phyloP scores from a whole-genome alignment of 2,797 vertebrate genomes.

The Microctenopoma steveboyesi region DNA sequence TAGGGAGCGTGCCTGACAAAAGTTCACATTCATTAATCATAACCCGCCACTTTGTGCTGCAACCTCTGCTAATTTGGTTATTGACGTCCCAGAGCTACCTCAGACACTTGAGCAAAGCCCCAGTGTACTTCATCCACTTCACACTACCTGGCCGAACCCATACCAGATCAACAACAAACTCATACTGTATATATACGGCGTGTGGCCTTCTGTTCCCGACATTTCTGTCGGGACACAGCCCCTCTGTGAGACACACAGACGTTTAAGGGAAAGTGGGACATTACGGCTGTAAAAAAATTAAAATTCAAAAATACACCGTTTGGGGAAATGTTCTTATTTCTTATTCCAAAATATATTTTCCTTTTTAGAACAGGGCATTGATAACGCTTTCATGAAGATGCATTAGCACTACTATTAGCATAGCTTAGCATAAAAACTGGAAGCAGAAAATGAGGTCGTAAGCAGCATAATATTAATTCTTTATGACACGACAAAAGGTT shows the following conservation, averaged over 20 bases:
- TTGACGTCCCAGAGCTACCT: conserved; percentile 16
- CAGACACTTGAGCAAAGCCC: conserved; percentile 7
- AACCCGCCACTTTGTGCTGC: conserved; percentile 59
- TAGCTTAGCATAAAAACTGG: too few species aligned
- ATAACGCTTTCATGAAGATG: too few species aligned
- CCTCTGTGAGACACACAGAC: too few species aligned
- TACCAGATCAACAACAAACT: neutral
- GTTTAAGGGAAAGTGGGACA: too few species aligned
- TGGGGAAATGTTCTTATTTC: too few species aligned
- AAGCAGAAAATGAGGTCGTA: too few species aligned
- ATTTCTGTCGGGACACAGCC: neutral
- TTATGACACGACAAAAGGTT: neutral
- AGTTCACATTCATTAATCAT: conserved; percentile 82
- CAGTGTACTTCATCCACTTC: conserved; percentile 12
- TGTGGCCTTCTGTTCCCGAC: neutral
- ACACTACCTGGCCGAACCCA: conserved; percentile 1
- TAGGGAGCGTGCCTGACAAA: conserved; percentile 57
- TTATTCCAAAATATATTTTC: too few species aligned
- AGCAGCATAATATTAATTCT: neutral
- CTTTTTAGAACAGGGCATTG: too few species aligned
- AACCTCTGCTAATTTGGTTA: conserved; percentile 46
- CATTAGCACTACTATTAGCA: too few species aligned
- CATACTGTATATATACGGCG: too few species aligned
- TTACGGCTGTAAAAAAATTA: too few species aligned
- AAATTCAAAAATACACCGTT: too few species aligned